A percentile compares a stretch with the other conserved stretches of the same genome.
Conservation (phyloP, 2,113 vertebrate genomes). For the Ailurus styani region DNA sequence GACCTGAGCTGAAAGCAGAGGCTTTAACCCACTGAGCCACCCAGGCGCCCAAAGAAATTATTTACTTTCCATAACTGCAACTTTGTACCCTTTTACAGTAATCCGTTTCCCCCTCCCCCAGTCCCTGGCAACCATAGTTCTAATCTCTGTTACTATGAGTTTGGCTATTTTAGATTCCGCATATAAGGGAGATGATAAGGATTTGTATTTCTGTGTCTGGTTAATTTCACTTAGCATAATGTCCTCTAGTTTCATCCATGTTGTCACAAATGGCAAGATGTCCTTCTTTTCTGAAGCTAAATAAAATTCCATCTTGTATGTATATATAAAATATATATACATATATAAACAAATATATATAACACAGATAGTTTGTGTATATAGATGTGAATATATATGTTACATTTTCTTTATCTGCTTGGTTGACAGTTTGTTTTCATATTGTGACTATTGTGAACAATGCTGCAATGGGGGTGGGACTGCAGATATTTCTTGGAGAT, state of each 20-base stretch:
- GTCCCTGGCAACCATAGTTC: too few relatives aligned
- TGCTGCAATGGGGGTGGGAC: not conserved
- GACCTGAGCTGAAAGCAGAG: too few relatives aligned
- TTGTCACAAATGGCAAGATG: not conserved
- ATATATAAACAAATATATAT: too few relatives aligned
- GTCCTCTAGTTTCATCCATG: not conserved
- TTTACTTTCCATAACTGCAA: not conserved
- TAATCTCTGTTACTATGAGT: not conserved
- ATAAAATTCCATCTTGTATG: not conserved
- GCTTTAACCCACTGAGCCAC: too few relatives aligned
- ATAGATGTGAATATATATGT: too few relatives aligned
- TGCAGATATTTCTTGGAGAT: not conserved
- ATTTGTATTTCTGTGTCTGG: not conserved
- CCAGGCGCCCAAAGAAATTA: too few relatives aligned
- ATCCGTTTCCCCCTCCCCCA: not conserved
- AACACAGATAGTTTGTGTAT: too few relatives aligned
- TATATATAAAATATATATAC: too few relatives aligned
- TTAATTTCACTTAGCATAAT: not conserved
- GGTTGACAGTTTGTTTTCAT: not conserved
- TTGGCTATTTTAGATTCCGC: not conserved
- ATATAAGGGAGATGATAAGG: not conserved
- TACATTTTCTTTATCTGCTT: not conserved
- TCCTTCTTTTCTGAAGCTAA: not conserved
- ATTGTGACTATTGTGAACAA: not conserved
- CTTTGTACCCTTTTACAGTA: not conserved